A percentile compares a stretch with the other conserved stretches of the same genome.
Evolutionary conservation across 2,797 vertebrate genomes (phyloP).

Genomic region (Gymnoscopelus microlampas): DNA sequence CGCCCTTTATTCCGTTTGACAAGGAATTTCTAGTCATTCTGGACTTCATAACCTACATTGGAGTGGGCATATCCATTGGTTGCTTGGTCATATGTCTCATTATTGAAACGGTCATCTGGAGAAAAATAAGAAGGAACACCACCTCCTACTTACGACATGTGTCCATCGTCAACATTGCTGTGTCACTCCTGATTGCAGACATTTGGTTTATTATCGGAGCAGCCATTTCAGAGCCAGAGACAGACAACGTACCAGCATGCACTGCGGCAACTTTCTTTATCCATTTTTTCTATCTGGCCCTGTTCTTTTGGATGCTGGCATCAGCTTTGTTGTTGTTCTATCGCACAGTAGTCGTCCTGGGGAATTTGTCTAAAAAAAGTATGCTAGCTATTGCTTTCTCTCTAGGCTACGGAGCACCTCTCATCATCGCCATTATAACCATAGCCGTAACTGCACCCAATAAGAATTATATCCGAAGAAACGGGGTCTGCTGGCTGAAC

Average conservation of each 20-base stretch:
- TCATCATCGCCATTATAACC: conserved; percentile 86
- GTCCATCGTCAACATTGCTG: conserved; percentile 88
- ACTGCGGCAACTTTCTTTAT: conserved; percentile 88
- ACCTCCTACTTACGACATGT: conserved; percentile 91
- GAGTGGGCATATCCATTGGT: conserved; percentile 86
- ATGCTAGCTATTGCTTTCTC: conserved; percentile 85
- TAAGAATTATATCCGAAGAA: conserved; percentile 67
- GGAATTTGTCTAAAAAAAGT: conserved; percentile 76
- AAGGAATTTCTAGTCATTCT: conserved; percentile 19
- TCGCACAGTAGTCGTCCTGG: conserved; percentile 84
- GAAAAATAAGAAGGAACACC: conserved; percentile 84
- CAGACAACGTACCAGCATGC: conserved; percentile 70
- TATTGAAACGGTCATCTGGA: conserved; percentile 89
- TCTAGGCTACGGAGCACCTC: conserved; percentile 87
- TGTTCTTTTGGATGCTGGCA: conserved; percentile 96
- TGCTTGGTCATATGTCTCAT: conserved; percentile 86
- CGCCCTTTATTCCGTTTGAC: conserved; percentile 55
- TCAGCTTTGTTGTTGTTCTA: conserved; percentile 90
- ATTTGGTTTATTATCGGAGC: conserved; percentile 88
- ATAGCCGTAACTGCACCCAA: conserved; percentile 84
- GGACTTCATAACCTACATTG: conserved; percentile 85
- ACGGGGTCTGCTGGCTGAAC: conserved; percentile 86
- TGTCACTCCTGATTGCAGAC: conserved; percentile 87
- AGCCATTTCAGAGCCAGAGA: conserved; percentile 43
- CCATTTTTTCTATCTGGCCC: conserved; percentile 91